Evolutionary conservation across 1,140 invertebrate species (phyloP), one percentile per base, ranked within the genome.

Genomic region (Alviniconcha marisindica): DNA sequence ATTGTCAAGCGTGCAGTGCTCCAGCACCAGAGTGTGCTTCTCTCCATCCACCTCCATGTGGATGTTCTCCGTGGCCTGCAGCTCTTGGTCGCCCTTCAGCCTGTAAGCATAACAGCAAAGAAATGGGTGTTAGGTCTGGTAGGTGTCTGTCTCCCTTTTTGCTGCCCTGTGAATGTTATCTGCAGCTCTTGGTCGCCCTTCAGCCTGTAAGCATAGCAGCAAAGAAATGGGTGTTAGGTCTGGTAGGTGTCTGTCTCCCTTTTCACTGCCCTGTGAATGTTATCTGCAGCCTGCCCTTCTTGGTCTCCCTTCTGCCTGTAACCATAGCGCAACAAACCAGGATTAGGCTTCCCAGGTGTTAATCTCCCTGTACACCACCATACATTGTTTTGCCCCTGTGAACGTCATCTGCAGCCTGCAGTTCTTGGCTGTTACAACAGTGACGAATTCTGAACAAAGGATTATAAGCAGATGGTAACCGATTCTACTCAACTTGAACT

Each of bases 21-120:
- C 95, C 14, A 99, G 93, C 44, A 95, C 95, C 90, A 99, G 97
- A 18, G 96, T 96, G 0, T 98, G 98, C 88, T 98, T 97, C 90
- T 99, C 98, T 83, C 98, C 97, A 91, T 98, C 97, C 91, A 96
- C 97, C 86, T 97, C 96, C 86, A 98, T 97, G 87, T 97, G 96
- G 60, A 96, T 94, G 84, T 88, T 81, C 5, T 92, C 90, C 77
- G 28, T 77, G 33, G 85, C 87, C 44, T 83, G 77, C 14, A 92
- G 81, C 74, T 89, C 88, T 74, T 87, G 89, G 77, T 91, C 89
- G 31, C 87, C 87, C 71, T 87, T 88, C 18, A 87, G 42, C 91
- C 91, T 91, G 81, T 42, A 83, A 73, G 71, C 3, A 80, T 5
- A 66, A 24, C 56, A 79, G 38, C 42, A 73, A 71, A 4, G 18